Conservation (phyloP, 2,888 invertebrate species). For the Euzetes globulus region DNA sequence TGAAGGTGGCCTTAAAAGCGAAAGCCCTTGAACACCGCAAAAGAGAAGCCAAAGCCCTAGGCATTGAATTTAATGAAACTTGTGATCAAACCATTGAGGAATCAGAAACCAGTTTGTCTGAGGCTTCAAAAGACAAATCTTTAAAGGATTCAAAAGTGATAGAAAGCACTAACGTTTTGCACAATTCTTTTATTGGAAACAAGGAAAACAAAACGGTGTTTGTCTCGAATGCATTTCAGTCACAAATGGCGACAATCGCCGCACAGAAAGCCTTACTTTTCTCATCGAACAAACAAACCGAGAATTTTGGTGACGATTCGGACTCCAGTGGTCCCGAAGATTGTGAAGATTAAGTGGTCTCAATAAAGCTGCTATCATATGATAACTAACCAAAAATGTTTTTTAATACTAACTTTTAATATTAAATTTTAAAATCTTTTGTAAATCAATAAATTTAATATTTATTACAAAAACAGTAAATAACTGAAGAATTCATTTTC, state of each 20-base stretch:
- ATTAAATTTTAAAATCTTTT: not conserved
- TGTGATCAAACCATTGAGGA: not conserved
- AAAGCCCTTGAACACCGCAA: slow-evolving; percentile 30
- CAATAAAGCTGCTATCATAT: not conserved
- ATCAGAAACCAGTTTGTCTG: too few species aligned
- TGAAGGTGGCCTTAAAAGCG: slow-evolving; percentile 22
- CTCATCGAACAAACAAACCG: not conserved
- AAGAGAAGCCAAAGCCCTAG: slow-evolving; percentile 31
- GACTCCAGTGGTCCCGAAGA: not conserved
- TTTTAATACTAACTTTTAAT: not conserved
- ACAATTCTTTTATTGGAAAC: not conserved
- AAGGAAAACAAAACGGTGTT: not conserved
- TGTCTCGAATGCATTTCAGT: not conserved
- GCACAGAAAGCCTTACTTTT: not conserved
- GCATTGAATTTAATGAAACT: not conserved
- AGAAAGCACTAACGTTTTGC: too few species aligned
- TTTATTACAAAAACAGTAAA: too few species aligned
- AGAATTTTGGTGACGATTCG: not conserved
- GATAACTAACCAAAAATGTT: not conserved
- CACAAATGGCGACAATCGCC: not conserved
- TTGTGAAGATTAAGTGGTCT: not conserved
- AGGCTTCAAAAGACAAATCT: too few species aligned
- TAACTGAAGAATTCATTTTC: too few species aligned
- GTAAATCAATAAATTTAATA: not conserved
- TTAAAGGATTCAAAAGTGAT: too few species aligned